Evolutionary conservation across 2,797 vertebrate genomes (phyloP), one percentile per base, ranked within the genome.

Genomic region (Tenualosa ilisha): DNA sequence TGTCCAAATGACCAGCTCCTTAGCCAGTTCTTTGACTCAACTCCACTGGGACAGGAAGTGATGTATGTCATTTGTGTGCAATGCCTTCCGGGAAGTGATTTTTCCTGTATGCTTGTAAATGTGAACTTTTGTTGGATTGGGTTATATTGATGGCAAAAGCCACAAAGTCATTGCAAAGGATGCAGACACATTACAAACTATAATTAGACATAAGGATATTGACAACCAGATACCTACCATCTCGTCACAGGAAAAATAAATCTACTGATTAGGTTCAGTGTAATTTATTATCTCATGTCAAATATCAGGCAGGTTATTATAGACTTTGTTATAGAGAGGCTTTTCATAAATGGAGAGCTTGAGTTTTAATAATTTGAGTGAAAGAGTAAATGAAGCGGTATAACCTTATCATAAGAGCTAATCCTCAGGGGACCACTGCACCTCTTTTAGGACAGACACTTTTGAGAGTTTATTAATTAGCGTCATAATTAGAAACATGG

Each of bases 381-480:
- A 75, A 68, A 26, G 11, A 40, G 40, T 3, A 7, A 40, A 40
- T 13, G 68, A 12, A 43, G 15, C 31, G 3, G 13, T 40, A 13
- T 75, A 43, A 37, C 31, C 68, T 75, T 75, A 75, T 40, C 31
- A 75, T 75, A 15, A 43, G 68, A 43, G 68, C 6, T 13, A 15
- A 40, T 17, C 40, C 68, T 75, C 68, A 17, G 31, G 68, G 68
- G 68, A 40, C 3, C 68, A 20, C 0, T 3, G 37, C 15, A 40
- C 31, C 68, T 37, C 17, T 1, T 43, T 20, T 43, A 40, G 68
- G 15, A 20, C 37, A 75, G 15, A 75, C 68, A 20, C 40, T 40
- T 75, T 40, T 40, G 13, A 72, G 68, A 75, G 68, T 75, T 40
- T 75, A 75, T 75, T 75, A 72, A 75, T 75, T 75, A 75, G 68